phyloP scores from a whole-genome alignment of 2,797 vertebrate species.

The Dryobates pubescens region DNA sequence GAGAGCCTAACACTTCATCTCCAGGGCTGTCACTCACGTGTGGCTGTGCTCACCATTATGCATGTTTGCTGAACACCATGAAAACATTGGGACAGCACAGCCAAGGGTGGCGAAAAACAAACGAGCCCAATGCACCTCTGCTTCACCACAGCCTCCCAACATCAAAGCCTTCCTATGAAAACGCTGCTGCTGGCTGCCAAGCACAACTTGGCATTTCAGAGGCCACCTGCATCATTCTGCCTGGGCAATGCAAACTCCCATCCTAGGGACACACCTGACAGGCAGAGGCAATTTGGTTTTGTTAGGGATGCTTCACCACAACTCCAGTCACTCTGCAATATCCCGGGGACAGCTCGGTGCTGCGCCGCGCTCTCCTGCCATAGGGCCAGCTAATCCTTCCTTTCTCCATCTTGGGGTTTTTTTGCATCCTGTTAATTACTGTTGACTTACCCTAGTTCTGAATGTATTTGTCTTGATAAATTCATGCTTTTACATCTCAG shows the following conservation, averaged over 20 bases:
- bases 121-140: not conserved
- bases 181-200: slow-evolving; percentile 5
- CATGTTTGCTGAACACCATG: not conserved
- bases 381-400: slow-evolving; percentile 11
- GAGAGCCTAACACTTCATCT: slow-evolving; percentile 31
- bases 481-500: slow-evolving; percentile 68
- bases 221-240: not conserved
- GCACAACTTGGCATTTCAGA: slow-evolving; percentile 18
- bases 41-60: not conserved
- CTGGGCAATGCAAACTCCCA: not conserved
- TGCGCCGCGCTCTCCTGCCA: not conserved
- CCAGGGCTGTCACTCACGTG: not conserved
- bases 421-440: slow-evolving; percentile 53
- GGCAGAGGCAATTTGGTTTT: not conserved
- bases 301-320: slow-evolving; percentile 9
- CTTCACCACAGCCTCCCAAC: not conserved
- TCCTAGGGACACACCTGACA: not conserved
- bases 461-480: slow-evolving; percentile 69
- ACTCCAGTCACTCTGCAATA: not conserved
- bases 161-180: not conserved
- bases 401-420: not conserved
- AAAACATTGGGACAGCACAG: slow-evolving; percentile 28
- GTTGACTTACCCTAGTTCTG: slow-evolving; percentile 66
- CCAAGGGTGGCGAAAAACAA: not conserved
- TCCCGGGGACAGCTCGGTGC: not conserved